phyloP scores from a whole-genome alignment of 23 tunicate species.

The Halocynthia roretzi region DNA sequence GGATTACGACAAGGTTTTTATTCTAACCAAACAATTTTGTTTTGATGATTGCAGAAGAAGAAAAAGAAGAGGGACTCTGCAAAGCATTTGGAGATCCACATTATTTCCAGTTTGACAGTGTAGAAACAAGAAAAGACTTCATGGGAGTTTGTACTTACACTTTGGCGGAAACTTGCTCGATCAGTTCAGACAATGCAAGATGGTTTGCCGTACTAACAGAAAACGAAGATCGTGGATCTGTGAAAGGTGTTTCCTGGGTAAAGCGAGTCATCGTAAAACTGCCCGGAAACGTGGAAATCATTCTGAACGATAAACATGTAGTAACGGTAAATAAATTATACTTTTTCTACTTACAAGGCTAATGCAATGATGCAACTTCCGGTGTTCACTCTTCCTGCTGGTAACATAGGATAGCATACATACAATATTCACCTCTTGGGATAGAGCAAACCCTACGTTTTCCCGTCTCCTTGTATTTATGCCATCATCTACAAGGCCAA shows the following conservation, averaged over 20 bases:
- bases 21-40: too few relatives aligned
- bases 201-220: constrained; percentile 26
- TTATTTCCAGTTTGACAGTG: constrained; percentile 51
- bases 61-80: constrained; percentile 40
- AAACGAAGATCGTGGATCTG: constrained; percentile 5
- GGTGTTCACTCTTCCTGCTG: too few relatives aligned
- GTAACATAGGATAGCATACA: too few relatives aligned
- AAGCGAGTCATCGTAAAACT: constrained; percentile 1
- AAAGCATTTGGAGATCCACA: constrained; percentile 79
- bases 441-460: too few relatives aligned
- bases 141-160: constrained; percentile 57
- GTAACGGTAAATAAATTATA: too few relatives aligned
- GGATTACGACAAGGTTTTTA: too few relatives aligned
- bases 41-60: neutral
- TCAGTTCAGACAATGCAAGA: constrained; percentile 39
- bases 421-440: too few relatives aligned
- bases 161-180: constrained; percentile 41
- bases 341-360: too few relatives aligned
- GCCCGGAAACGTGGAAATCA: neutral
- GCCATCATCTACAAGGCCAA: too few relatives aligned
- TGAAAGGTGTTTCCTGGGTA: constrained; percentile 11
- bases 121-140: constrained; percentile 45
- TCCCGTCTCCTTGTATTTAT: too few relatives aligned
- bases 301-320: too few relatives aligned
- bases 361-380: too few relatives aligned